phyloP scores from a whole-genome alignment of 2,888 invertebrate genomes.

The Noctua pronuba region DNA sequence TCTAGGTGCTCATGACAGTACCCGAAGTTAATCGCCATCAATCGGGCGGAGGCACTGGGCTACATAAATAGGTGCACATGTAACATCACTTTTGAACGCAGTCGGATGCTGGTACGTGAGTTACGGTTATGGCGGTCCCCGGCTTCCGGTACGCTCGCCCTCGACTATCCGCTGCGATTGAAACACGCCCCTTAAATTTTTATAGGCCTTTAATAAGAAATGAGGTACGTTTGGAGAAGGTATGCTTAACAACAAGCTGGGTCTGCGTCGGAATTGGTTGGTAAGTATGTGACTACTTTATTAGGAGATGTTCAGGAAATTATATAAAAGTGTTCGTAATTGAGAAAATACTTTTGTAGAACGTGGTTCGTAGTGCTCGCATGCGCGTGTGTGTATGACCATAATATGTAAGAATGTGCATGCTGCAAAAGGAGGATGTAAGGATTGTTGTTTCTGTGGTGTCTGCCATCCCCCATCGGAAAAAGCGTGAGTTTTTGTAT shows the following conservation, averaged over 20 bases:
- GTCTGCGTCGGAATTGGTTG: slow-evolving; percentile 39
- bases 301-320: background rate
- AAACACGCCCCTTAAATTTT: slow-evolving; percentile 67
- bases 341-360: background rate
- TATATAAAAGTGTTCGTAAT: background rate
- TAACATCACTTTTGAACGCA: slow-evolving; percentile 78
- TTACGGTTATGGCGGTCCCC: slow-evolving; percentile 81
- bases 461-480: too few species aligned
- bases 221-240: slow-evolving; percentile 56
- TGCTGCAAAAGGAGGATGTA: too few species aligned
- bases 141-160: slow-evolving; percentile 74
- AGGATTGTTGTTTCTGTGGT: background rate
- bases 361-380: too few species aligned
- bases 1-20: slow-evolving; percentile 49
- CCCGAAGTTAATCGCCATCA: slow-evolving; percentile 77
- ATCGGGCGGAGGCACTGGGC: slow-evolving; percentile 69
- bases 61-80: slow-evolving; percentile 80
- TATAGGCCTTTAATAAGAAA: slow-evolving; percentile 69
- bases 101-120: slow-evolving; percentile 76
- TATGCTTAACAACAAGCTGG: slow-evolving; percentile 45
- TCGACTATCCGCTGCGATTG: slow-evolving; percentile 77
- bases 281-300: slow-evolving; percentile 23
- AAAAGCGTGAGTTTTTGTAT: background rate
- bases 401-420: background rate
- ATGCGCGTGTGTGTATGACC: background rate